A percentile compares a stretch with the other conserved stretches of the same genome.
Evolutionary conservation across 1,140 invertebrate genomes (phyloP).

Genomic region (Druon quercuslanigerum): DNA sequence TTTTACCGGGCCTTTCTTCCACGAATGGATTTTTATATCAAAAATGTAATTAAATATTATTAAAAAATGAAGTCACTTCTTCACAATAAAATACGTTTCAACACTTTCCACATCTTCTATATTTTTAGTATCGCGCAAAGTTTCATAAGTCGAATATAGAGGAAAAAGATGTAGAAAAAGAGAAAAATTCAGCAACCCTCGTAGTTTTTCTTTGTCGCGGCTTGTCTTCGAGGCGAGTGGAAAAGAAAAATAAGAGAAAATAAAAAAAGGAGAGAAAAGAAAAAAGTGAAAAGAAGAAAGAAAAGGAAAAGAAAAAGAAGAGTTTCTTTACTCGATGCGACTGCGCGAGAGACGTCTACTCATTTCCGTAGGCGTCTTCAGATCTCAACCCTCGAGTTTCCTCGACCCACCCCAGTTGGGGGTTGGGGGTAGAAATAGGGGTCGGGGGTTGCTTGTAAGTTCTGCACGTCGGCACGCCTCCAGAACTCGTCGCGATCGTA

Average conservation of each 20-base stretch:
- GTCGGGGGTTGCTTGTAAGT: constrained; percentile 37
- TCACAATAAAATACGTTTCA: not conserved
- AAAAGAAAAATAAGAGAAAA: constrained; percentile 26
- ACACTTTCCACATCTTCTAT: not conserved
- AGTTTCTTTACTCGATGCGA: constrained; percentile 42
- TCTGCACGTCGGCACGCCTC: constrained; percentile 61
- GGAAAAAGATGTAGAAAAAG: constrained; percentile 11
- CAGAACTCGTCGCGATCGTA: constrained; percentile 58
- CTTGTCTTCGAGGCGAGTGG: constrained; percentile 18
- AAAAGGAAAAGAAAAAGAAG: not conserved
- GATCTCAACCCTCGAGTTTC: constrained; percentile 43
- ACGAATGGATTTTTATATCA: too few relatives aligned
- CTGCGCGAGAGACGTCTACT: constrained; percentile 50
- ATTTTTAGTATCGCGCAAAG: constrained; percentile 1
- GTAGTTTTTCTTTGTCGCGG: constrained; percentile 25
- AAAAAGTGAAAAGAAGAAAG: not conserved
- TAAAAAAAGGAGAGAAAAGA: constrained; percentile 6
- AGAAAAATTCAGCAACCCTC: constrained; percentile 12
- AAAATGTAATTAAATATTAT: too few relatives aligned
- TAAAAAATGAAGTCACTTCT: not conserved
- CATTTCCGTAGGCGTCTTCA: constrained; percentile 55
- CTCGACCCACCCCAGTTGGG: constrained; percentile 44
- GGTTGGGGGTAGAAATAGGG: not conserved
- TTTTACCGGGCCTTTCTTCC: too few relatives aligned
- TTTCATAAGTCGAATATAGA: constrained; percentile 9